Evolutionary conservation across 1,140 invertebrate genomes (phyloP), one percentile per base, ranked within the genome.

Genomic region (Drosophila sechellia): DNA sequence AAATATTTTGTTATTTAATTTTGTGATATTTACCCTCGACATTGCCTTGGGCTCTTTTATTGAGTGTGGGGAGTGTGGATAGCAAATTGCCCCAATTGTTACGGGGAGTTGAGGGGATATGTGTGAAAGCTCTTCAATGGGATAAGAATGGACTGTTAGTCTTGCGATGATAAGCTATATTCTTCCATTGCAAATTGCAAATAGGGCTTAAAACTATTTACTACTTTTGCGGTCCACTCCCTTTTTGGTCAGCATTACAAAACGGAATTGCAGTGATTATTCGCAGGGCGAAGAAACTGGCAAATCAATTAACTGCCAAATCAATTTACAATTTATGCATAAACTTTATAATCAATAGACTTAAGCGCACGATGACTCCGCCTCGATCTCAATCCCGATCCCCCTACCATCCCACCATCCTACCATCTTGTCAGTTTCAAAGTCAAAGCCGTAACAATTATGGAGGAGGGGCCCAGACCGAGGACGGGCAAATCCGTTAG

Each of bases 311-410:
- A 87, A 89, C 84, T 89, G 83, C 72, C 66, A 83, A 87, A 87
- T 89, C 83, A 87, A 87, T 87, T 87, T 89, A 50, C 76, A 83
- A 87, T 87, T 87, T 87, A 87, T 87, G 84, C 83, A 87, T 87
- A 89, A 87, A 79, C 71, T 87, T 87, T 87, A 86, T 89, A 86
- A 89, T 86, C 83, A 89, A 86, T 83, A 50, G 83, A 71, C 68
- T 87, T 83, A 81, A 45, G 66, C 64, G 66, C 58, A 63, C 59
- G 49, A 63, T 17, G 17, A 22, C 11, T 53, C 60, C n/a, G 15
- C 17, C 27, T 20, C 12, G 35, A 11, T 45, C 20, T 27, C 27
- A 5, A 46, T 45, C 42, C 61, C 35, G 27, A 20, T n/a, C 43
- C 37, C 31, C 22, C 20, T 17, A 13, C n/a, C 20, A 17, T 35